Evolutionary conservation across 2,113 vertebrate species (phyloP).

Genomic region (Acinonyx jubatus): DNA sequence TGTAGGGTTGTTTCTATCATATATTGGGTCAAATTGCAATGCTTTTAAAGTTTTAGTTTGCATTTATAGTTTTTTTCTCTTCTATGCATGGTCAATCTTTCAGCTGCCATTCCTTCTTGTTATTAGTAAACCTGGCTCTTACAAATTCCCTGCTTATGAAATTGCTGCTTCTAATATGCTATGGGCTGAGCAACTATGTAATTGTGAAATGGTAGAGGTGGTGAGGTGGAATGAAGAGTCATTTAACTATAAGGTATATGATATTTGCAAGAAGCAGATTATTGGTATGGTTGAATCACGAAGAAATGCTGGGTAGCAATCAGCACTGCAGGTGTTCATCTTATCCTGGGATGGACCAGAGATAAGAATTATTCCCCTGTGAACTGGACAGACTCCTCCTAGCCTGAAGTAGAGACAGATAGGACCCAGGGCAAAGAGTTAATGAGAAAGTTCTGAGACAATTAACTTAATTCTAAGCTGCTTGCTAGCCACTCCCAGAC

Average conservation of each 20-base stretch:
- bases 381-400: neutral
- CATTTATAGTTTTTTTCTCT: neutral
- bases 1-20: neutral
- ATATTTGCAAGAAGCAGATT: neutral
- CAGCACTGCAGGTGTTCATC: neutral
- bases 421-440: neutral
- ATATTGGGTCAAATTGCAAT: neutral
- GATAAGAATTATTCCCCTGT: neutral
- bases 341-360: neutral
- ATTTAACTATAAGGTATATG: neutral
- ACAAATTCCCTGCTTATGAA: neutral
- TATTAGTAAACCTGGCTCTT: neutral
- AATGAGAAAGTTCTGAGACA: neutral
- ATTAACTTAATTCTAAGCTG: neutral
- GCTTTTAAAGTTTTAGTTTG: neutral
- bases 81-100: neutral
- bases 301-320: neutral
- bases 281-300: neutral
- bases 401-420: neutral
- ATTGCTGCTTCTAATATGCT: constrained; percentile 5
- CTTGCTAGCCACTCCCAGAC: neutral
- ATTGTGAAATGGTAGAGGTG: neutral
- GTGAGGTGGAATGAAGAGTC: neutral
- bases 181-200: neutral
- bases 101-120: neutral